A percentile compares a stretch with the other conserved stretches of the same genome.
Evolutionary conservation across 2,113 vertebrate species (phyloP).

Genomic region (Puma concolor): DNA sequence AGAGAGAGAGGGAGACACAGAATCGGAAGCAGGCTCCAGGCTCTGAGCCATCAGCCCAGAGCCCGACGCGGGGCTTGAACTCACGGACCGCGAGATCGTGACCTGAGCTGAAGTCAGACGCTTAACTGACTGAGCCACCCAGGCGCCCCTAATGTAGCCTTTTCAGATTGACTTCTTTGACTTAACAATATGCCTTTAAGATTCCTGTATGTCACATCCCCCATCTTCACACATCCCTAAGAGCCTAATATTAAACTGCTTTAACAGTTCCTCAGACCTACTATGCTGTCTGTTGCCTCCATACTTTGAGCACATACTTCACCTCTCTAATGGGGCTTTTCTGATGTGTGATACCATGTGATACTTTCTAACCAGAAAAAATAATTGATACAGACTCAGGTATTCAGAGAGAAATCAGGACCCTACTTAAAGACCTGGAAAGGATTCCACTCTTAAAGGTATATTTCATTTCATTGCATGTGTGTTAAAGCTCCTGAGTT

Average conservation of each 20-base stretch:
- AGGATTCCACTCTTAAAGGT: background rate
- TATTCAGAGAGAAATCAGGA: background rate
- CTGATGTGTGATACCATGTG: background rate
- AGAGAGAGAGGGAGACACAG: no score
- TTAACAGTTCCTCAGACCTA: background rate
- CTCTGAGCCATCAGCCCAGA: no score
- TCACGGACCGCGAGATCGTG: no score
- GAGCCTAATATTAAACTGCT: background rate
- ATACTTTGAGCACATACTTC: background rate
- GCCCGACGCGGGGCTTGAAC: no score
- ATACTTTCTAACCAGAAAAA: slow-evolving; percentile 15
- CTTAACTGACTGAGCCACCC: no score
- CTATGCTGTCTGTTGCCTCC: background rate
- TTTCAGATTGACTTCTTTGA: background rate
- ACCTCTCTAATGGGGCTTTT: background rate
- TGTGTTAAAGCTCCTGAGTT: background rate
- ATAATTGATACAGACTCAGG: background rate
- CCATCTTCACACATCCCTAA: background rate
- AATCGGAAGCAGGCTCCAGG: no score
- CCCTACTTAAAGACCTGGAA: background rate
- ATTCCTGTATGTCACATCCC: background rate
- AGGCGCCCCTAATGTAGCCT: background rate
- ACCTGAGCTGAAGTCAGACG: no score
- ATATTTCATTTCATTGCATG: background rate
- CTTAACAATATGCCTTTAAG: background rate